Evolutionary conservation across 2,113 vertebrate genomes (phyloP), one percentile per base, ranked within the genome.

Genomic region (Engraulis encrasicolus): DNA sequence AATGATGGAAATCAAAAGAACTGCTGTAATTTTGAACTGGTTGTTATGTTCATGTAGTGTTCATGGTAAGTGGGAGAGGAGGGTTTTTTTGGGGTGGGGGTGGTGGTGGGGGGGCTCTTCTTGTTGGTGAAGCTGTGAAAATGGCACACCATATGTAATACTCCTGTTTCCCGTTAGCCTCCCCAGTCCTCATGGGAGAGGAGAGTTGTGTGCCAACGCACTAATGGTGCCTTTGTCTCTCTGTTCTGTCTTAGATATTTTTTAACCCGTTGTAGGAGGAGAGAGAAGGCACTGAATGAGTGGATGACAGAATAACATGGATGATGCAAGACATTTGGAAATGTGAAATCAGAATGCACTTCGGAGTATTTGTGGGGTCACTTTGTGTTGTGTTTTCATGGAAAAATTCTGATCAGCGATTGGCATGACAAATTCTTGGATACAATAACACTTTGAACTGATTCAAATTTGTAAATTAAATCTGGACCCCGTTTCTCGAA

Each of bases 141-240:
- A 94, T 94, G 91, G 92, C 93, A 93, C 92, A 92, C 93, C 94
- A 92, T 93, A 94, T 93, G 93, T 92, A 94, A 94, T 92, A 90
- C 91, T 92, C 90, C 91, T 92, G 89, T 90, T 93, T 92, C 91
- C 91, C 90, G 92, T 90, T 90, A 90, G 92, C 89, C 92, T 91
- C 91, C 90, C 92, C 93, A 92, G 92, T 92, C 93, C 92, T 92
- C 92, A 89, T 88, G 90, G 92, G 93, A 93, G 90, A 88, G 89
- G 85, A 86, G 71, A 85, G 89, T 93, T 89, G 88, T 87, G 91
- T 93, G 93, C 93, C 93, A 94, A 90, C 80, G 88, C 87, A 93
- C 93, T 89, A 91, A 92, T 91, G 93, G 91, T 91, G 91, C 89
- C 93, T 93, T 94, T 93, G 92, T 92, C 93, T 91, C 93, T 91